Percentiles rank a stretch among this genome's conserved stretches.
These are phyloP conservation scores for Vulpes ferrilata DNA, from an alignment of 2,113 vertebrate species.

Conservation along the genomic window DNA sequence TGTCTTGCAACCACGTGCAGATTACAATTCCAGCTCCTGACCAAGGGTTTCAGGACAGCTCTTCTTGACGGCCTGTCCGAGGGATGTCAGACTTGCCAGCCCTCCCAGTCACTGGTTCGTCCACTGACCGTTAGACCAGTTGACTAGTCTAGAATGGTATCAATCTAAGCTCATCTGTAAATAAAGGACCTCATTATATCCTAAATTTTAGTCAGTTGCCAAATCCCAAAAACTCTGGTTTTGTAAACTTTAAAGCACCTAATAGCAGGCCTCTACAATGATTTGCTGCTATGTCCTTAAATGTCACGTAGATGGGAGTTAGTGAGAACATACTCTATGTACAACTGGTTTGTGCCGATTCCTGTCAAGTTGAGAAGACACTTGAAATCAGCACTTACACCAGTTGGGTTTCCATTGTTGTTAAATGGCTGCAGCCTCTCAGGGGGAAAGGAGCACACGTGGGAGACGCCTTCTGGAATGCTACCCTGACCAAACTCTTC, in stretches of 20 bases:
- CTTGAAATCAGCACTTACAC: neutral
- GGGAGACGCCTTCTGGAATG: slow-evolving; percentile 82
- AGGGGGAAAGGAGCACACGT: slow-evolving; percentile 71
- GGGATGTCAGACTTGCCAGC: neutral
- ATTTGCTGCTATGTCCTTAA: neutral
- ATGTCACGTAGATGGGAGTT: neutral
- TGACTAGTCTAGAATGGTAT: neutral
- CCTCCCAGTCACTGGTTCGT: neutral
- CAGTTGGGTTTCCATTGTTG: slow-evolving; percentile 71
- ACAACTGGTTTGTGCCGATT: neutral
- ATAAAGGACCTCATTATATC: neutral
- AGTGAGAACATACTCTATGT: neutral
- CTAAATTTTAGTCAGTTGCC: neutral
- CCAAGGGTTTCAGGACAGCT: neutral
- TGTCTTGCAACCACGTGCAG: too few relatives aligned
- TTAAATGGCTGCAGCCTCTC: slow-evolving; percentile 76
- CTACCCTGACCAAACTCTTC: slow-evolving; percentile 79
- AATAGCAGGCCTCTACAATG: slow-evolving; percentile 1
- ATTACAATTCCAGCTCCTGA: neutral
- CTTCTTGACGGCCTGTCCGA: neutral
- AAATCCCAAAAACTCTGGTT: neutral
- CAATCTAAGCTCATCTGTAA: neutral
- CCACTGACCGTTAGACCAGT: too few relatives aligned
- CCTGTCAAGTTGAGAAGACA: neutral
- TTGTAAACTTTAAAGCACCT: neutral